A percentile compares a stretch with the other conserved stretches of the same genome.
Evolutionary conservation across 2,888 invertebrate genomes (phyloP).

Genomic region (Pheosia gnoma): DNA sequence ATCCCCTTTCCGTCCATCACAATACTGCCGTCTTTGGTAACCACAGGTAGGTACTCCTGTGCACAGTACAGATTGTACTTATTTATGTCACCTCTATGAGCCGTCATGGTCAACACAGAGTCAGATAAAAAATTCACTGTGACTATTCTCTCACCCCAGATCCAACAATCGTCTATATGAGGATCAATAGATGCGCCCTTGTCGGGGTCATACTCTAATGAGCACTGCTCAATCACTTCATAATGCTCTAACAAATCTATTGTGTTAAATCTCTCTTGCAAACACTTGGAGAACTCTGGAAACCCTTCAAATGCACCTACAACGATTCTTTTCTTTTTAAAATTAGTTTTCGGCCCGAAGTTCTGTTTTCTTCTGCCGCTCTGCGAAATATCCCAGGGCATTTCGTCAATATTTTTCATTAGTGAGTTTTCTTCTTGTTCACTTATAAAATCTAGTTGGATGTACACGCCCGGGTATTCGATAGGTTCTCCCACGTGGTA

Average conservation of each 20-base stretch:
- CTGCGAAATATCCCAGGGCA: constrained; percentile 96
- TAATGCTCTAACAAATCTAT: constrained; percentile 87
- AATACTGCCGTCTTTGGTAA: constrained; percentile 53
- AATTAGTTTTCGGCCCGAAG: constrained; percentile 99
- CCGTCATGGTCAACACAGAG: constrained; percentile 92
- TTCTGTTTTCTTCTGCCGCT: constrained; percentile 99
- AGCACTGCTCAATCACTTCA: constrained; percentile 96
- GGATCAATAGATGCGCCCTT: constrained; percentile 98
- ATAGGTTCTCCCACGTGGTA: constrained; percentile 85
- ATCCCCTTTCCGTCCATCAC: constrained; percentile 38
- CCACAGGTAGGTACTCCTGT: constrained; percentile 62
- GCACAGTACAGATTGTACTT: constrained; percentile 74
- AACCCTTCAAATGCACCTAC: constrained; percentile 93
- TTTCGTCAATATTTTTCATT: constrained; percentile 88
- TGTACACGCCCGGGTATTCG: constrained; percentile 87
- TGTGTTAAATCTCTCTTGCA: constrained; percentile 89
- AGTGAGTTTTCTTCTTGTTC: constrained; percentile 87
- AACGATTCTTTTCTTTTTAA: constrained; percentile 94
- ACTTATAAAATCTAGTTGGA: constrained; percentile 89
- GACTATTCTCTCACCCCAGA: constrained; percentile 99
- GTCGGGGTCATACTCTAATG: constrained; percentile 94
- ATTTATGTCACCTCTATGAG: constrained; percentile 78
- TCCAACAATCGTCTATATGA: constrained; percentile 99
- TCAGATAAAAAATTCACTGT: constrained; percentile 94
- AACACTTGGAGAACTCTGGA: constrained; percentile 90